phyloP scores from a whole-genome alignment of 1,140 invertebrate genomes.

The Bombus sibiricus region DNA sequence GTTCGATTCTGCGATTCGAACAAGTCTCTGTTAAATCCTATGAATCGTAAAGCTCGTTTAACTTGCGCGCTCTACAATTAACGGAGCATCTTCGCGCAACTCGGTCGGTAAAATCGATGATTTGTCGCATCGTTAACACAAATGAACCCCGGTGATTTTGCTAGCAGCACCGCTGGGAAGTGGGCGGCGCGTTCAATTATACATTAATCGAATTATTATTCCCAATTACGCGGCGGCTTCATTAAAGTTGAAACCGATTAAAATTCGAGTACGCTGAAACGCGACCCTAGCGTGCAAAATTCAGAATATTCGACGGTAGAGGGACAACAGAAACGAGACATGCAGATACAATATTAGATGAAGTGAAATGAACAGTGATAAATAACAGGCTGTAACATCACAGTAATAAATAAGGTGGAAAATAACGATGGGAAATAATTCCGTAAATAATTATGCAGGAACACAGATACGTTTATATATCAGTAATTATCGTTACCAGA shows the following conservation, averaged over 20 bases:
- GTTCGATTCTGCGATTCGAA: background rate
- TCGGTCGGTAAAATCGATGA: background rate
- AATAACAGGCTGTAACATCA: background rate
- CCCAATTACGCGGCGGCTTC: slow-evolving; percentile 38
- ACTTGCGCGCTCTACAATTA: background rate
- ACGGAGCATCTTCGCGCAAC: slow-evolving; percentile 18
- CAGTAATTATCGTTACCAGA: background rate
- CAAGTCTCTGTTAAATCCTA: background rate
- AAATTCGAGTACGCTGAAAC: slow-evolving; percentile 20
- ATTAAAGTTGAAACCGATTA: slow-evolving; percentile 40
- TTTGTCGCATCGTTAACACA: slow-evolving; percentile 36
- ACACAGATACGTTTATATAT: background rate
- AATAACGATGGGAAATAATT: background rate
- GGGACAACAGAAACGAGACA: background rate
- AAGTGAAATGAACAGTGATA: background rate
- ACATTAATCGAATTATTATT: slow-evolving; percentile 51
- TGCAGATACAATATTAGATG: background rate
- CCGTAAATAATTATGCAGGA: background rate
- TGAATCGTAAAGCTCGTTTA: background rate
- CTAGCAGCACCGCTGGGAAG: background rate
- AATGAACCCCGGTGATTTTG: slow-evolving; percentile 29
- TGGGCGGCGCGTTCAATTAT: slow-evolving; percentile 18
- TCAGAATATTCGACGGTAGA: background rate
- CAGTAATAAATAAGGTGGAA: background rate
- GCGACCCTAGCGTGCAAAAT: slow-evolving; percentile 20